Evolutionary conservation across 2,888 invertebrate species (phyloP).

Genomic region (Brassicogethes aeneus): DNA sequence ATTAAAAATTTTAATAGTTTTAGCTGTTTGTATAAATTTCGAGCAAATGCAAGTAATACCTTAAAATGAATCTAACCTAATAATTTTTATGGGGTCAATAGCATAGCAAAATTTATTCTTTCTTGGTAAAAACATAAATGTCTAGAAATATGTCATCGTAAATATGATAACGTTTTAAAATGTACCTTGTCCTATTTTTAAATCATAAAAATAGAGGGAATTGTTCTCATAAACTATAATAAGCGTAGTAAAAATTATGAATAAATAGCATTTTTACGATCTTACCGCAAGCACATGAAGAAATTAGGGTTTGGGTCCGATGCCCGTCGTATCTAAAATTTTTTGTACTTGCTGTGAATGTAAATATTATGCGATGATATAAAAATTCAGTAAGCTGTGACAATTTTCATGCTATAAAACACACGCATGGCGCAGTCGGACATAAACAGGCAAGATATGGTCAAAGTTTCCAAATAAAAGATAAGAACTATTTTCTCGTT

Average conservation of each 20-base stretch:
- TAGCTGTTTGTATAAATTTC: no score
- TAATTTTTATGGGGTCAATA: no score
- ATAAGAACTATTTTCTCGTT: slow-evolving; percentile 21
- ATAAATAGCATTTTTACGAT: not conserved
- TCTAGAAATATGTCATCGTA: no score
- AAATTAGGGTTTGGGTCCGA: not conserved
- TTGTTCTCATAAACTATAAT: not conserved
- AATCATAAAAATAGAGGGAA: slow-evolving; percentile 1
- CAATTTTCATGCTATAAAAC: slow-evolving; percentile 30
- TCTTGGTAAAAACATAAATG: no score
- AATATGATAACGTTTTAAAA: no score
- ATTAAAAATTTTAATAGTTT: no score
- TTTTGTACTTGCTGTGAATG: slow-evolving; percentile 15
- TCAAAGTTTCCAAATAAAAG: slow-evolving; percentile 32
- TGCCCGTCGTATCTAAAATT: slow-evolving; percentile 11
- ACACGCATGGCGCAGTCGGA: slow-evolving; percentile 26
- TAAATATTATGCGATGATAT: slow-evolving; percentile 14
- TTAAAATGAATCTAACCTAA: no score
- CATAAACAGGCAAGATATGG: slow-evolving; percentile 30
- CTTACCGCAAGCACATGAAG: not conserved
- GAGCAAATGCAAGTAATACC: no score
- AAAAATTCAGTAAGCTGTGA: slow-evolving; percentile 17
- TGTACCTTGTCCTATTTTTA: no score
- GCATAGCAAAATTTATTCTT: no score
- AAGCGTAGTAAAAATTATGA: not conserved